A percentile compares a stretch with the other conserved stretches of the same genome.
phyloP scores from a whole-genome alignment of 2,797 vertebrate species.

The Myripristis jacobus region DNA sequence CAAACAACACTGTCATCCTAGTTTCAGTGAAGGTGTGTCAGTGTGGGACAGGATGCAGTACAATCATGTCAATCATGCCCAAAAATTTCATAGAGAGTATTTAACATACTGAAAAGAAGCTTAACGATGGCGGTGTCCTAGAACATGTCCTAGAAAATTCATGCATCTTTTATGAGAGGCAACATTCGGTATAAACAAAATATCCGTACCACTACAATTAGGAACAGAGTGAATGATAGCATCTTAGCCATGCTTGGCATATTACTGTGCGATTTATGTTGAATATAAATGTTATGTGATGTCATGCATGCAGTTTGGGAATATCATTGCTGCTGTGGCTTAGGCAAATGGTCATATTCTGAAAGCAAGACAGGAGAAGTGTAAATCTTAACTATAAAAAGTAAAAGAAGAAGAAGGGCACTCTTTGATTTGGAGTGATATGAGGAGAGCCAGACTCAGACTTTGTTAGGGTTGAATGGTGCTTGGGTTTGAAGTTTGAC shows the following conservation, averaged over 20 bases:
- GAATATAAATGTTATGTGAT: slow-evolving; percentile 26
- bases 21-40: slow-evolving; percentile 15
- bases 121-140: slow-evolving; percentile 62
- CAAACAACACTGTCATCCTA: slow-evolving; percentile 6
- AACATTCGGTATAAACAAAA: slow-evolving; percentile 70
- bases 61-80: slow-evolving; percentile 27
- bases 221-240: slow-evolving; percentile 58
- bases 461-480: slow-evolving; percentile 23
- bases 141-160: slow-evolving; percentile 65
- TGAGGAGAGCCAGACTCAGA: slow-evolving; percentile 26
- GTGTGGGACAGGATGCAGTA: slow-evolving; percentile 50
- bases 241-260: slow-evolving; percentile 23
- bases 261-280: slow-evolving; percentile 17
- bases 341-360: slow-evolving; percentile 21
- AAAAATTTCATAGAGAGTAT: slow-evolving; percentile 32
- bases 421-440: slow-evolving; percentile 35
- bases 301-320: background rate
- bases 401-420: background rate
- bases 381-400: slow-evolving; percentile 4
- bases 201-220: slow-evolving; percentile 65
- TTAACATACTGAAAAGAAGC: slow-evolving; percentile 51
- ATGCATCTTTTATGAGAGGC: slow-evolving; percentile 74
- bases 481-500: slow-evolving; percentile 25
- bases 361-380: background rate
- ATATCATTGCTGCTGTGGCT: background rate